Conservation (phyloP, 2,888 invertebrate species). For the Leptinotarsa haldemani region DNA sequence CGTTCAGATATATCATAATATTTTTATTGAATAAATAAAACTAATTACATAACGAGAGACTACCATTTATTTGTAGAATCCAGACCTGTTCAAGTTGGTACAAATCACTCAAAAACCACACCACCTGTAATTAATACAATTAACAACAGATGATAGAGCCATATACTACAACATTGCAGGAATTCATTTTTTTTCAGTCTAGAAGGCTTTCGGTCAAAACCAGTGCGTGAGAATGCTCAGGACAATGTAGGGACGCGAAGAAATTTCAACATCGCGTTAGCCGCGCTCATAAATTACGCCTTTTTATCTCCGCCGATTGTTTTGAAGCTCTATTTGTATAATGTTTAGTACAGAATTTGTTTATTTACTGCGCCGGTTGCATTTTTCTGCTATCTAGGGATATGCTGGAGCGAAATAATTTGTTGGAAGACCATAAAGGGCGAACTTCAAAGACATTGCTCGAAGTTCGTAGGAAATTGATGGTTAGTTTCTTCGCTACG, state of each 20-base stretch:
- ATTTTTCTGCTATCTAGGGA: constrained; percentile 29
- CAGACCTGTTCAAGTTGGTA: neutral
- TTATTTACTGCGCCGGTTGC: constrained; percentile 22
- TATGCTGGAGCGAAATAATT: constrained; percentile 23
- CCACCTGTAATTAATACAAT: constrained; percentile 36
- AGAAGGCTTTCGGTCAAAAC: constrained; percentile 32
- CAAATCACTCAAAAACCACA: constrained; percentile 8
- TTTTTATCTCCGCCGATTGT: constrained; percentile 49
- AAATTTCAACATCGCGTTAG: constrained; percentile 55
- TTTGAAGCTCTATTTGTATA: constrained; percentile 43
- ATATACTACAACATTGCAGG: constrained; percentile 38
- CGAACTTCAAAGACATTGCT: constrained; percentile 15
- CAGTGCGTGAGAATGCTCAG: constrained; percentile 54
- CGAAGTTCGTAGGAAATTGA: neutral
- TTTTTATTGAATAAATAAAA: neutral
- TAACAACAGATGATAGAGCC: constrained; percentile 43
- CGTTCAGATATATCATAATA: too few relatives aligned
- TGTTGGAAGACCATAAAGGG: constrained; percentile 19
- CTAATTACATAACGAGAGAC: neutral
- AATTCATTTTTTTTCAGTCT: constrained; percentile 37
- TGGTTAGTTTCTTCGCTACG: neutral
- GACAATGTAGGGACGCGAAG: constrained; percentile 54
- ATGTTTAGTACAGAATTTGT: constrained; percentile 35
- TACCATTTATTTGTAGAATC: neutral
- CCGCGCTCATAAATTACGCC: constrained; percentile 57